Evolutionary conservation across 1,140 invertebrate genomes (phyloP), one percentile per base, ranked within the genome.

Genomic region (Metaphire vulgaris): DNA sequence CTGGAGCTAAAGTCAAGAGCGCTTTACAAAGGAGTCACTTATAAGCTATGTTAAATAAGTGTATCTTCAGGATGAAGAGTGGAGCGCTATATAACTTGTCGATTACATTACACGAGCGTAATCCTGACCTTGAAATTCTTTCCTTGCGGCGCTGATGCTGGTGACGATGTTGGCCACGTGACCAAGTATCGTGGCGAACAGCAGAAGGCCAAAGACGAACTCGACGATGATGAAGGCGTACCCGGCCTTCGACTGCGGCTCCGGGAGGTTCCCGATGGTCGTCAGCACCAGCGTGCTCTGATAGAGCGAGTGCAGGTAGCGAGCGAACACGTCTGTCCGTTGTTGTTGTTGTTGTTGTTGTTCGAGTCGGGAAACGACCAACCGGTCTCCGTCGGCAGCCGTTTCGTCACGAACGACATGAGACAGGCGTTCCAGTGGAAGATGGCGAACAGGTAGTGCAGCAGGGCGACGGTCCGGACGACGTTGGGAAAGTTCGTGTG

Each of bases 371-470:
- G 41, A 56, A 56, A 21, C 6, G 41, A 56, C 41, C 41, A 56
- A 21, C 21, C 6, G 6, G 41, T 56, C 41, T 56, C 41, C 74
- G 74, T 31, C 74, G 28, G 28, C 69, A 41, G 16, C n/a, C 28
- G 26, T 31, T 71, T n/a, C 21, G 34, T 70, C n/a, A 97, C 94
- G 85, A 97, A 92, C 89, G 97, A 93, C 88, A 95, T 97, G 83
- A 98, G 89, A 89, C 96, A 98, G 80, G 96, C 95, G 87, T 99
- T 99, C 96, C 96, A 99, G 89, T 99, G 97, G 89, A 98, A 98
- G 87, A 98, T 96, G 87, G 97, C 95, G 87, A 98, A 89, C 81
- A 98, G 90, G 88, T 97, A 97, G 89, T 98, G 95, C 85, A 97
- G 93, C 81, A 98, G 89, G 82, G 93, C 93, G 6, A 87, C 90